Base-by-base conservation (phyloP, 1,140 invertebrate genomes). In the Achatina immaculata region DNA sequence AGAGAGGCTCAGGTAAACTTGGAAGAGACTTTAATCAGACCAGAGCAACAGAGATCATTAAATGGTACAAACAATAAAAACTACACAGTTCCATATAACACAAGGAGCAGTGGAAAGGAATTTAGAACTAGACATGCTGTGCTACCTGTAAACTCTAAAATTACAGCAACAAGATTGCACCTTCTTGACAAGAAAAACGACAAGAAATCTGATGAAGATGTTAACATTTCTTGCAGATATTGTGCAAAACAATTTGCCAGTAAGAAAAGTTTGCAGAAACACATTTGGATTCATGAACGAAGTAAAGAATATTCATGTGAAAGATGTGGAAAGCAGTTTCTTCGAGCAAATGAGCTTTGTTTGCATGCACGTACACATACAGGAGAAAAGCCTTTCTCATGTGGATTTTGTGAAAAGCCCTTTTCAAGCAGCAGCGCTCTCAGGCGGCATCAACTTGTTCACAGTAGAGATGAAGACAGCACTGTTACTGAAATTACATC, bases 301-400 rank as follows among this genome's bases (percentile, higher is more conserved):
- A 31, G 34, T 36, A 68, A 68, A 68, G 31, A 68, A 40, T 68
- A 36, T 68, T 31, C 65, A 36, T 68, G 65, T 68, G 65, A 68
- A 36, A 6, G 11, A 21, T 68, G 65, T 31, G 21, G 21, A 34
- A 68, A 68, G 28, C n/a, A 7, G 34, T 68, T 68, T 68, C 65
- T 68, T 7, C 11, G 28, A 21, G 65, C 65, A 3, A 34, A 40
- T 68, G 65, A 34, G 21, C 65, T 68, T 3, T 36, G 4, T 31
- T n/a, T 40, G 3, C 65, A 68, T 31, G 34, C 11, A 34, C 65
- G 65, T 9, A 68, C 65, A 7, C 65, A 68, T n/a, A 68, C 65
- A 36, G 65, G 65, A 31, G 65, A 68, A 68, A 4, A 31, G 28
- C 65, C 65, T 31, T 68, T 36, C 38, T 21, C 65, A 11, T 68